These are phyloP conservation scores for Neolamprologus variostigma DNA, from an alignment of 2,113 vertebrate species.

Conservation along the genomic window DNA sequence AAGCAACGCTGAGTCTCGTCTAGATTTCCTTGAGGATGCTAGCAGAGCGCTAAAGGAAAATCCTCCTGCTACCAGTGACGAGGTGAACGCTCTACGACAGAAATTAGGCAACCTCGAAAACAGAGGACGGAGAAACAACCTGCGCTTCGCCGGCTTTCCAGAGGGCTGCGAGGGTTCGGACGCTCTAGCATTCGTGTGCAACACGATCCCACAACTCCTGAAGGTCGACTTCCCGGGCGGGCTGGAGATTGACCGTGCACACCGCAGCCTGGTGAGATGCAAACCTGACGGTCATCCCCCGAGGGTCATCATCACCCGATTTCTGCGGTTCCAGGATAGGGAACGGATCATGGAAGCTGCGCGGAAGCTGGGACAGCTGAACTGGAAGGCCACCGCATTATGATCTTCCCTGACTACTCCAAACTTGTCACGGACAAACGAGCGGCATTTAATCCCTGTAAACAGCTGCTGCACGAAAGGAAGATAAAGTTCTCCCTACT, in stretches of 20 bases:
- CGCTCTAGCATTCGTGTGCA: rapidly evolving
- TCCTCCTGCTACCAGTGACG: neutral
- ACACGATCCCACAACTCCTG: rapidly evolving
- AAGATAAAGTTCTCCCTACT: too few species aligned
- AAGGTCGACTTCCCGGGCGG: too few species aligned
- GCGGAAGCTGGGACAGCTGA: rapidly evolving
- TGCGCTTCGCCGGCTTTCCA: rapidly evolving
- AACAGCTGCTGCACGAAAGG: too few species aligned
- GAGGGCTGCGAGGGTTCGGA: neutral
- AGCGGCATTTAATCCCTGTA: rapidly evolving
- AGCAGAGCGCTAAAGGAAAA: neutral
- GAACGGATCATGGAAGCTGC: too few species aligned
- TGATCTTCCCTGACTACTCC: too few species aligned
- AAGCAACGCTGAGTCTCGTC: neutral
- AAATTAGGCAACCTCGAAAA: rapidly evolving
- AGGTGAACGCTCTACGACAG: neutral
- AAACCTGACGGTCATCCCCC: too few species aligned
- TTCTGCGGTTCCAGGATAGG: too few species aligned
- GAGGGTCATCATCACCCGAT: rapidly evolving
- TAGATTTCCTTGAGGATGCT: neutral
- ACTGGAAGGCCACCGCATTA: too few species aligned
- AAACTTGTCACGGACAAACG: too few species aligned
- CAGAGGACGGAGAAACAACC: neutral
- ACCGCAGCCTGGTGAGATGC: too few species aligned
- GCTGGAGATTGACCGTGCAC: too few species aligned